Percentiles rank a stretch among this genome's conserved stretches.
These are phyloP conservation scores for Pimpla rufipes DNA, from an alignment of 2,888 invertebrate species.

Conservation along the genomic window DNA sequence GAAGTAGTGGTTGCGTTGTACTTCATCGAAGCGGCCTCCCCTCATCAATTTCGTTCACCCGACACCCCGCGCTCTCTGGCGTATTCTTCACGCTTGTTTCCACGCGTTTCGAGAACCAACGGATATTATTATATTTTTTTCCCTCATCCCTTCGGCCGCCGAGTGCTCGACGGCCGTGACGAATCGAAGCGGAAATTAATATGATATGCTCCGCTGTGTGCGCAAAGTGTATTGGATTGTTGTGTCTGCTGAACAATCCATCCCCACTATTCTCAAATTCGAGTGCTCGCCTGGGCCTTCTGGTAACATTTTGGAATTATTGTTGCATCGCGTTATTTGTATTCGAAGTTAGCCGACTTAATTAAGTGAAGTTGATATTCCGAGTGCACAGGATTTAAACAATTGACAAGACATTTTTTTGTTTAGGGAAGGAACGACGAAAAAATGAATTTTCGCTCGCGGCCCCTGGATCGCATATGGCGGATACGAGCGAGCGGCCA, in stretches of 20 bases:
- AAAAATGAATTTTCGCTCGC: slow-evolving; percentile 30
- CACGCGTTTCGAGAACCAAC: slow-evolving; percentile 71
- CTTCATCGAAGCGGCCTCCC: neutral
- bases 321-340: neutral
- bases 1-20: slow-evolving; percentile 4
- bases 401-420: neutral
- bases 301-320: neutral
- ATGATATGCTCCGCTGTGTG: slow-evolving; percentile 66
- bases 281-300: neutral
- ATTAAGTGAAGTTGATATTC: neutral
- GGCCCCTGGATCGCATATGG: slow-evolving; percentile 73
- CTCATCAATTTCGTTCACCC: slow-evolving; percentile 24
- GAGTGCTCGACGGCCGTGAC: slow-evolving; percentile 72
- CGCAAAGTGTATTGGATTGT: slow-evolving; percentile 13
- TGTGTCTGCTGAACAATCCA: neutral
- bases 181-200: slow-evolving; percentile 82
- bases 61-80: slow-evolving; percentile 1
- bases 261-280: neutral
- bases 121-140: slow-evolving; percentile 76
- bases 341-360: neutral
- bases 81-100: slow-evolving; percentile 75
- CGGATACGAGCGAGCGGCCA: slow-evolving; percentile 77
- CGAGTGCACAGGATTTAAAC: neutral
- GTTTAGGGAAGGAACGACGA: neutral
- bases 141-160: slow-evolving; percentile 60